A percentile compares a stretch with the other conserved stretches of the same genome.
These are phyloP conservation scores for Blastomussa wellsi DNA, from an alignment of 92 coral and sea anemone species.

Conservation along the genomic window DNA sequence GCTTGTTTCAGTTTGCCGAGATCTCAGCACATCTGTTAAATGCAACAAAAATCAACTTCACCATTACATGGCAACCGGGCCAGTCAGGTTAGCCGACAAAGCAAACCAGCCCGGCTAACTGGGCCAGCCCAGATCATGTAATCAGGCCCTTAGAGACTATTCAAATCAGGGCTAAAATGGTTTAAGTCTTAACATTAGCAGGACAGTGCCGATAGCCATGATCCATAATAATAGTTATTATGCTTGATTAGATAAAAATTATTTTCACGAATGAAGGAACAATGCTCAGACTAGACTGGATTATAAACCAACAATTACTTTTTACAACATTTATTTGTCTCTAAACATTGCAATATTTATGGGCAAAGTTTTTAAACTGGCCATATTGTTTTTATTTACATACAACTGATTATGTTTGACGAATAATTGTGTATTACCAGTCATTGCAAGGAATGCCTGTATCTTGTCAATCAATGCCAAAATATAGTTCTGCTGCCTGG, in stretches of 20 bases:
- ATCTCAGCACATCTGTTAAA: too few relatives aligned
- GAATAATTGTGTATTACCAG: slow-evolving; percentile 9
- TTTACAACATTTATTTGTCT: slow-evolving; percentile 27
- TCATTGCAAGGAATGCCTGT: background rate
- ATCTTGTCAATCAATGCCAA: background rate
- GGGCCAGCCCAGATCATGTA: too few relatives aligned
- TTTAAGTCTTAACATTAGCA: background rate
- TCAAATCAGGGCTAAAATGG: background rate
- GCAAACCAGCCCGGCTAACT: too few relatives aligned
- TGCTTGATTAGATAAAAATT: background rate
- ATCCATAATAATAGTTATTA: background rate
- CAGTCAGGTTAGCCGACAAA: too few relatives aligned
- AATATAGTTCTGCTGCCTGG: background rate
- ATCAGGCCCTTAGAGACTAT: background rate
- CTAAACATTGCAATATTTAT: slow-evolving; percentile 38
- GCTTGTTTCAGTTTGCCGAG: too few relatives aligned
- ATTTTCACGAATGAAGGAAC: background rate
- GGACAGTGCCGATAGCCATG: background rate
- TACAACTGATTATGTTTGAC: slow-evolving; percentile 14
- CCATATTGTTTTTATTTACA: slow-evolving; percentile 34
- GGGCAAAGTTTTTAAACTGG: slow-evolving; percentile 31
- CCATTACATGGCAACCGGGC: too few relatives aligned
- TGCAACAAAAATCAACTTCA: too few relatives aligned
- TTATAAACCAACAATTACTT: background rate
- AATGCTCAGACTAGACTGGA: background rate